These are phyloP conservation scores for Arvicola amphibius DNA, from an alignment of 2,797 vertebrate genomes.

Conservation along the genomic window DNA sequence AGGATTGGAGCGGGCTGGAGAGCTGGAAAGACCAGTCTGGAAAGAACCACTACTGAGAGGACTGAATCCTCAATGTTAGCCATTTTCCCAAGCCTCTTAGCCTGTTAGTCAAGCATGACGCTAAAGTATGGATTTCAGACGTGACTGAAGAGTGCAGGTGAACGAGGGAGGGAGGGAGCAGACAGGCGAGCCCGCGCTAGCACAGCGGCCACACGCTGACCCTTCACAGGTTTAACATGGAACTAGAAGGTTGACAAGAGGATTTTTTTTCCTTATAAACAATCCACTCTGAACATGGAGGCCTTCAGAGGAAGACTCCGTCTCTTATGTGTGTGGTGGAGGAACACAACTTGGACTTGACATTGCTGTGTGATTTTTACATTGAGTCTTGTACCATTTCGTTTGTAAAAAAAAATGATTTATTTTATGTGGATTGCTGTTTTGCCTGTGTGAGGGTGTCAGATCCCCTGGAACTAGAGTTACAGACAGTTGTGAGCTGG, in stretches of 20 bases:
- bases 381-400: neutral
- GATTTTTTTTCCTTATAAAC: neutral
- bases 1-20: neutral
- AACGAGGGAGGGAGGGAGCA: neutral
- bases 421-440: neutral
- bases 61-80: neutral
- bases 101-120: neutral
- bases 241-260: no score
- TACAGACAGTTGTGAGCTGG: neutral
- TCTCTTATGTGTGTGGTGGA: no score
- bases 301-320: neutral
- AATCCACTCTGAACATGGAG: neutral
- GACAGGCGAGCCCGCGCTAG: no score
- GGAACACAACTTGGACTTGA: neutral
- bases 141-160: neutral
- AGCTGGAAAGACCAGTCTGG: neutral
- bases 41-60: neutral
- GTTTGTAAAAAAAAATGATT: neutral
- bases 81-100: neutral
- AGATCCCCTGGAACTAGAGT: neutral
- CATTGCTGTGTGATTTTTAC: neutral
- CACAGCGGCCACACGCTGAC: no score
- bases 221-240: no score
- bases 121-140: neutral
- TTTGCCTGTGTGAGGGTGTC: neutral